Conservation (phyloP, 2,888 invertebrate species). For the Troglohyphantes excavatus region DNA sequence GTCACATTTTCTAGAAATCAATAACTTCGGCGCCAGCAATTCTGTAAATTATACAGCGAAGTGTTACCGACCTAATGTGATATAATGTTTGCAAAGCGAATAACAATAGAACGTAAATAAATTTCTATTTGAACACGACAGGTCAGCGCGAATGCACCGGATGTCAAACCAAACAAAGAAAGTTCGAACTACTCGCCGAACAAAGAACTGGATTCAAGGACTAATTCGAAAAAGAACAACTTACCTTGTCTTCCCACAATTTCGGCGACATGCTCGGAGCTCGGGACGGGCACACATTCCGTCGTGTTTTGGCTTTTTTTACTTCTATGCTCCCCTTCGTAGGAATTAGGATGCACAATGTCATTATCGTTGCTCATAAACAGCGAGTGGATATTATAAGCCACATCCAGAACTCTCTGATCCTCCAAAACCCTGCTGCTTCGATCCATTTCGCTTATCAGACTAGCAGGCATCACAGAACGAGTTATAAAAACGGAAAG, state of each 20-base stretch:
- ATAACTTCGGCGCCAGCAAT: slow-evolving; percentile 51
- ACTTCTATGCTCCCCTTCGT: slow-evolving; percentile 72
- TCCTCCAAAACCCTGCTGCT: slow-evolving; percentile 87
- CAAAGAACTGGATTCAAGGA: slow-evolving; percentile 47
- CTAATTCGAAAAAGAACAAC: slow-evolving; percentile 80
- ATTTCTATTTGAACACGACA: not conserved
- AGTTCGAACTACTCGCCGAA: slow-evolving; percentile 46
- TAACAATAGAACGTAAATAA: not conserved
- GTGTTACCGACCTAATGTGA: slow-evolving; percentile 13
- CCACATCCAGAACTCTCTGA: slow-evolving; percentile 92
- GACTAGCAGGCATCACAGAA: slow-evolving; percentile 88
- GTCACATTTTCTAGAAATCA: slow-evolving; percentile 27
- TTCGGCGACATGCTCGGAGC: slow-evolving; percentile 99
- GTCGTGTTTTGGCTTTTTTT: slow-evolving; percentile 99
- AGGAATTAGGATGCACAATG: slow-evolving; percentile 65
- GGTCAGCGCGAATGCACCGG: slow-evolving; percentile 49
- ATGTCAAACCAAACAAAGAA: slow-evolving; percentile 68
- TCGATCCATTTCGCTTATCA: slow-evolving; percentile 89
- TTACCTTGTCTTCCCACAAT: slow-evolving; percentile 99
- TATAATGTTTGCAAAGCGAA: not conserved
- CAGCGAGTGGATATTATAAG: slow-evolving; percentile 92
- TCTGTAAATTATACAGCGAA: slow-evolving; percentile 35
- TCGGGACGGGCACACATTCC: slow-evolving; percentile 99
- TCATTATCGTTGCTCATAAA: slow-evolving; percentile 28
- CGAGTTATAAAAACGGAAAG: slow-evolving; percentile 65